Evolutionary conservation across 2,888 invertebrate genomes (phyloP).

Genomic region (Rhagophthalmus giganteus): DNA sequence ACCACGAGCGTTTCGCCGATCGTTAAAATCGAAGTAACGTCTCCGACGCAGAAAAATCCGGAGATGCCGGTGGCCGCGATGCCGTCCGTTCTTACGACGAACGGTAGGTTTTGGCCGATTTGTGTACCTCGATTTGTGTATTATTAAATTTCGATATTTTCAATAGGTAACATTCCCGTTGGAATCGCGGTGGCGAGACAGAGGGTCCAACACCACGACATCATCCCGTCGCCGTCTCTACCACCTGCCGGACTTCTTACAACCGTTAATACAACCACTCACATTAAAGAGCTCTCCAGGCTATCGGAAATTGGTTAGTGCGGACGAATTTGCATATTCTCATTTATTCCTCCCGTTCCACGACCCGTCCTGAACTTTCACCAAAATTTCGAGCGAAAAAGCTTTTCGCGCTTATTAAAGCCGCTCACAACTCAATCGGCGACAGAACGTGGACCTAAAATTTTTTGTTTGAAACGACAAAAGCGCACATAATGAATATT

Average conservation of each 20-base stretch:
- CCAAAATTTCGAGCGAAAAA: neutral
- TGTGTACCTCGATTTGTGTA: too few species aligned
- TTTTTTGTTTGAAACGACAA: too few species aligned
- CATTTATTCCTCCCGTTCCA: too few species aligned
- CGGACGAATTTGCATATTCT: conserved; percentile 2
- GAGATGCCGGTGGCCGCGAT: conserved; percentile 29
- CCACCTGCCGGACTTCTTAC: conserved; percentile 54
- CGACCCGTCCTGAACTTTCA: too few species aligned
- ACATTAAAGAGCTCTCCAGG: conserved; percentile 61
- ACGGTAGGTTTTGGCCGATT: conserved; percentile 39
- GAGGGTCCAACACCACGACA: conserved; percentile 62
- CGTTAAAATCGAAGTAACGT: conserved; percentile 68
- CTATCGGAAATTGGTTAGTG: conserved; percentile 62
- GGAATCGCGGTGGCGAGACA: conserved; percentile 85
- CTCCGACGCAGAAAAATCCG: conserved; percentile 58
- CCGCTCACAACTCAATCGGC: too few species aligned
- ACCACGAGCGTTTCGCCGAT: conserved; percentile 61
- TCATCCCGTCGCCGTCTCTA: conserved; percentile 53
- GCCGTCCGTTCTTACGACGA: conserved; percentile 48
- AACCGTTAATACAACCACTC: conserved; percentile 48
- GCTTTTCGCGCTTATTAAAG: too few species aligned
- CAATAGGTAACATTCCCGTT: conserved; percentile 66
- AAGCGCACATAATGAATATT: too few species aligned
- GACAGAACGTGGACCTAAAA: too few species aligned
- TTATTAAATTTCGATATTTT: neutral